Base-by-base conservation (phyloP, 2,888 invertebrate species). In the Cremastinae sp. region DNA sequence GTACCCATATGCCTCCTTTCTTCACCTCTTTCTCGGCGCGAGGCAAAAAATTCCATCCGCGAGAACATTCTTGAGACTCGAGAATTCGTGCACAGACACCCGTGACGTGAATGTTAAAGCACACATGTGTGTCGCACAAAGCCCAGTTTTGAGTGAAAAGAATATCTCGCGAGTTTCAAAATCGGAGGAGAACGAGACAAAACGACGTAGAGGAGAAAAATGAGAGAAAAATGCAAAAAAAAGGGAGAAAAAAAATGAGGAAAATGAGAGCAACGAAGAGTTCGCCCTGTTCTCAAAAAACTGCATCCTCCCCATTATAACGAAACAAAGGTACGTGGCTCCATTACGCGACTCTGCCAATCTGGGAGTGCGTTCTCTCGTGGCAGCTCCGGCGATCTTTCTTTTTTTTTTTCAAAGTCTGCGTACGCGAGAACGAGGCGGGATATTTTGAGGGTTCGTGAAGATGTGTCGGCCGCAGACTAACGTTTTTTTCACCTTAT, bases 401-500 rank as follows among this genome's bases (percentile, higher is more conserved):
- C 18, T 18, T 41, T n/a, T n/a, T n/a, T n/a, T n/a, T n/a, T n/a
- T n/a, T n/a, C n/a, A n/a, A 8, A 53, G 34, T 12, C 9, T 14
- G 10, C 9, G 45, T 9, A 16, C 45, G 38, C 28, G 22, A 34
- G 20, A 22, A 20, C 49, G 18, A 10, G 18, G 59, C n/a, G 22
- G 56, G 43, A 22, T 38, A 36, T 54, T 65, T 53, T 43, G 43
- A 43, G 65, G 18, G 36, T 38, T 20, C 49, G 61, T 38, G 65
- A 36, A 10, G 14, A 38, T 16, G 58, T 66, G 56, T 76, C 69
- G 64, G 70, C 54, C 81, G 82, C 84, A 83, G 81, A 84, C 84
- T 82, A 83, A 85, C 83, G 82, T 81, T 79, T 79, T 70, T 78
- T 71, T 78, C 81, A n/a, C n/a, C n/a, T n/a, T n/a, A 78, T 72